phyloP scores from a whole-genome alignment of 2,888 invertebrate species.

The Eristalis tenax region DNA sequence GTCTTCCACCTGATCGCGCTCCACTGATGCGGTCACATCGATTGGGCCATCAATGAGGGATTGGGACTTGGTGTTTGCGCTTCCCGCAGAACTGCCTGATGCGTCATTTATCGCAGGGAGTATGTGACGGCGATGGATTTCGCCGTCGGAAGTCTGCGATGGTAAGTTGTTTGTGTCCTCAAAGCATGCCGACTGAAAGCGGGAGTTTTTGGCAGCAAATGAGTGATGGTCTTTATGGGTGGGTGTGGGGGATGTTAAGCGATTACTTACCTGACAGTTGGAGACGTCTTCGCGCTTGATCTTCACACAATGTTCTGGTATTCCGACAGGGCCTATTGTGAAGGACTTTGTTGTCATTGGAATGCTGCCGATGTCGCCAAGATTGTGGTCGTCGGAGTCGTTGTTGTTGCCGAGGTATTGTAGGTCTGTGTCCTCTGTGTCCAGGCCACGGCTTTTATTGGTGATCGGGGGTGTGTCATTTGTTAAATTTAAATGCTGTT shows the following conservation, averaged over 20 bases:
- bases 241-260: not conserved
- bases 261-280: constrained; percentile 83
- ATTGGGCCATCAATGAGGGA: constrained; percentile 27
- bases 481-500: constrained; percentile 68
- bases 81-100: not conserved
- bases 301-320: constrained; percentile 81
- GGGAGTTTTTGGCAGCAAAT: not conserved
- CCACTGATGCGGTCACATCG: constrained; percentile 49
- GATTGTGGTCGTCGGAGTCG: constrained; percentile 78
- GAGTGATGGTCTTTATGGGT: not conserved
- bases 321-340: constrained; percentile 80
- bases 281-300: constrained; percentile 78
- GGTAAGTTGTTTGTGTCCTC: constrained; percentile 76
- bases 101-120: constrained; percentile 2
- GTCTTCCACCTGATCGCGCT: constrained; percentile 62
- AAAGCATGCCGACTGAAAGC: constrained; percentile 78
- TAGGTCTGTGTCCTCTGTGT: constrained; percentile 76
- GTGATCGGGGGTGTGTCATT: constrained; percentile 77
- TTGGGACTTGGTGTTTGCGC: constrained; percentile 16
- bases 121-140: constrained; percentile 76
- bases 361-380: constrained; percentile 73
- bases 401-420: constrained; percentile 79
- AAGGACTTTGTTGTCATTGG: constrained; percentile 76
- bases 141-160: constrained; percentile 76
- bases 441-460: constrained; percentile 74